Conservation (phyloP, 1,140 invertebrate genomes). For the Venustaconcha ellipsiformis region DNA sequence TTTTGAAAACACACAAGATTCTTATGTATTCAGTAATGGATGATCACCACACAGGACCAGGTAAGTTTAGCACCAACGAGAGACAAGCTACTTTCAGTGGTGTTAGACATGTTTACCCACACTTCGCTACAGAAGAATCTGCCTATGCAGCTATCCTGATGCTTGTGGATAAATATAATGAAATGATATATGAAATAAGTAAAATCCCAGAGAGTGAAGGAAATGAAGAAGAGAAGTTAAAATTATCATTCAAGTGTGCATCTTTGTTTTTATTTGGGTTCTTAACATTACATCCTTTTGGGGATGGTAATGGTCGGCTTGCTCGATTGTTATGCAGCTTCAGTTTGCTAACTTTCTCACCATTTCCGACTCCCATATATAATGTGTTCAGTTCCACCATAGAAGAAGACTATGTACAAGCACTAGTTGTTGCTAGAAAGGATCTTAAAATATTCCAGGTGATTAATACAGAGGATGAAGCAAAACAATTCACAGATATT, state of each 20-base stretch:
- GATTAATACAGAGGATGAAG: background rate
- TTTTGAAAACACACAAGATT: background rate
- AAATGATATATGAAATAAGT: background rate
- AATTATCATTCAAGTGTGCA: constrained; percentile 13
- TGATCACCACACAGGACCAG: background rate
- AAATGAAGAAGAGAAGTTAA: background rate
- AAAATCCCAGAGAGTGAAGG: background rate
- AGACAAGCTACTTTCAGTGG: background rate
- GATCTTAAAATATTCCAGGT: background rate
- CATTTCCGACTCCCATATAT: constrained; percentile 15
- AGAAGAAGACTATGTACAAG: constrained; percentile 12
- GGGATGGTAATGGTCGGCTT: constrained; percentile 17
- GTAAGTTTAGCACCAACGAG: background rate
- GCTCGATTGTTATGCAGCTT: constrained; percentile 9
- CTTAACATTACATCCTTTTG: constrained; percentile 8
- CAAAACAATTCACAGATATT: background rate
- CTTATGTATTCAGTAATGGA: constrained; percentile 5
- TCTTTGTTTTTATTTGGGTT: constrained; percentile 6
- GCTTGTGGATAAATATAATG: constrained; percentile 9
- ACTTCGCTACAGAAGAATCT: background rate
- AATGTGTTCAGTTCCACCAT: constrained; percentile 8
- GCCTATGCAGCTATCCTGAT: background rate
- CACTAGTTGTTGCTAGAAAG: constrained; percentile 3
- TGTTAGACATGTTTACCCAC: background rate
- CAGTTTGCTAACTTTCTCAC: constrained; percentile 7